Percentiles rank a stretch among this genome's conserved stretches.
phyloP scores from a whole-genome alignment of 2,113 vertebrate species.

The Morone chrysops region DNA sequence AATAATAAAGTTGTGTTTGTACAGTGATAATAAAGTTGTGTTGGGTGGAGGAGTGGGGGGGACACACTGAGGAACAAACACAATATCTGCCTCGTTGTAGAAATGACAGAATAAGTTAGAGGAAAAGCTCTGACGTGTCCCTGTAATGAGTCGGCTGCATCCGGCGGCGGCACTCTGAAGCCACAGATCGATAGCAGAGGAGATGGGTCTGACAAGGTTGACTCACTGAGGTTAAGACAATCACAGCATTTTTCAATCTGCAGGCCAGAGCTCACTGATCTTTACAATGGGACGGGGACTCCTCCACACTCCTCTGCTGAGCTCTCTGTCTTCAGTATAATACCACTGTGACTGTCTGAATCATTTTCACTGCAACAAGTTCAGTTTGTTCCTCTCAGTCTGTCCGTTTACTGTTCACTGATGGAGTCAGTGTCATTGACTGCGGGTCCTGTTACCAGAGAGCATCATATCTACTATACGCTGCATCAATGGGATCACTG shows the following conservation, averaged over 20 bases:
- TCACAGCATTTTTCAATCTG: conserved; percentile 48
- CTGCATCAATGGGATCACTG: neutral
- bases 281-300: conserved; percentile 15
- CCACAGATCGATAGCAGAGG: conserved; percentile 58
- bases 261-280: conserved; percentile 45
- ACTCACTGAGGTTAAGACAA: conserved; percentile 55
- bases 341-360: neutral
- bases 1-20: too few species aligned
- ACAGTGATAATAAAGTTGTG: too few species aligned
- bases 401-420: neutral
- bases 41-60: accelerated
- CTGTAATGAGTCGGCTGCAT: conserved; percentile 40
- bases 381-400: neutral
- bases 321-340: neutral
- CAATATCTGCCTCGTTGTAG: too few species aligned
- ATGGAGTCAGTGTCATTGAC: neutral
- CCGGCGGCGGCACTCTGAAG: conserved; percentile 31
- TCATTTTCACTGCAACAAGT: neutral
- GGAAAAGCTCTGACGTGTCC: neutral
- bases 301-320: neutral
- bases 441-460: neutral
- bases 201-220: conserved; percentile 46
- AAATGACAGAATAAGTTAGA: conserved; percentile 20
- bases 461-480: neutral
- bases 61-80: too few species aligned